A percentile compares a stretch with the other conserved stretches of the same genome.
phyloP scores from a whole-genome alignment of 1,140 invertebrate genomes.

The Streblospio benedicti region DNA sequence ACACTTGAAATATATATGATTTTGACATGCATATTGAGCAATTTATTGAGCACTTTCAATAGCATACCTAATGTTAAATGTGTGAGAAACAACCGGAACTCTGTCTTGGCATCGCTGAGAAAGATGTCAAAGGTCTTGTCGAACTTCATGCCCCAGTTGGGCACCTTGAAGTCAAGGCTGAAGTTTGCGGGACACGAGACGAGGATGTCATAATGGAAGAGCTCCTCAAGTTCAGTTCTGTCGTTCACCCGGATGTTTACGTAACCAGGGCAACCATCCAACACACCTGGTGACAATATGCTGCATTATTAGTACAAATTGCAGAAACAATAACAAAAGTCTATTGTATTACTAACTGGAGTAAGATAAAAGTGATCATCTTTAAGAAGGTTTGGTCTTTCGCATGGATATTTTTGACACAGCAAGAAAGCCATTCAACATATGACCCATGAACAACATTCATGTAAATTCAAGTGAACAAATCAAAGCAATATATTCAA shows the following conservation, averaged over 20 bases:
- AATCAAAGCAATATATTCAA: no score
- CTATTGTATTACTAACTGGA: no score
- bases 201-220: conserved; percentile 12
- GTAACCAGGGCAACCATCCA: conserved; percentile 14
- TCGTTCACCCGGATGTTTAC: conserved; percentile 8
- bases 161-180: conserved; percentile 14
- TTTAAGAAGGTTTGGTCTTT: no score
- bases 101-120: conserved; percentile 4
- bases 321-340: no score
- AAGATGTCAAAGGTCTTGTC: conserved; percentile 12
- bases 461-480: no score
- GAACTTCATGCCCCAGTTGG: background rate
- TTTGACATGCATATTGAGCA: background rate
- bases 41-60: background rate
- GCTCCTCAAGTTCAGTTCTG: conserved; percentile 5
- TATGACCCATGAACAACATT: no score
- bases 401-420: no score
- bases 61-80: conserved; percentile 1
- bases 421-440: no score
- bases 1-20: no score
- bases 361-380: no score
- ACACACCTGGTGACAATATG: conserved; percentile 9
- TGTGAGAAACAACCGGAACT: conserved; percentile 9
- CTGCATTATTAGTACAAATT: no score
- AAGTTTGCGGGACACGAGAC: conserved; percentile 12